Evolutionary conservation across 2,113 vertebrate genomes (phyloP).

Genomic region (Fregata magnificens): DNA sequence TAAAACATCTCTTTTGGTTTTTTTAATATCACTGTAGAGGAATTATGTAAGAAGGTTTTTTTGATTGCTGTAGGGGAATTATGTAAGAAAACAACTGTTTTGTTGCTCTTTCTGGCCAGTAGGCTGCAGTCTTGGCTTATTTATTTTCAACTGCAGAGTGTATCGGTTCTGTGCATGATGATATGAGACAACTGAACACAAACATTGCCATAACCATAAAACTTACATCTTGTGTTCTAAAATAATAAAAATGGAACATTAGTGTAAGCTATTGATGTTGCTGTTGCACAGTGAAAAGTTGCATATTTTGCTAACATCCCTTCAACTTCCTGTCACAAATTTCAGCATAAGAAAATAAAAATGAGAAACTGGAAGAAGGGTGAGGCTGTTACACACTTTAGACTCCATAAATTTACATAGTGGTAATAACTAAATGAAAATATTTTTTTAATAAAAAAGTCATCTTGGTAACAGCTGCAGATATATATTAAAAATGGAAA

Average conservation of each 20-base stretch:
- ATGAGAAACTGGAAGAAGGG: not conserved
- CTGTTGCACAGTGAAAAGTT: not conserved
- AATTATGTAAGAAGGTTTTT: not conserved
- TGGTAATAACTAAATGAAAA: not conserved
- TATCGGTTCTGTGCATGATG: not conserved
- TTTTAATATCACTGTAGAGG: not conserved
- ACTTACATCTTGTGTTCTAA: not conserved
- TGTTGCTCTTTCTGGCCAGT: not conserved
- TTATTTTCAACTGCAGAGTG: not conserved
- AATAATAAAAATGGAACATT: conserved; percentile 10
- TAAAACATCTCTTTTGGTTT: not conserved
- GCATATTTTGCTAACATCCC: not conserved
- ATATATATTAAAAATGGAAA: not conserved
- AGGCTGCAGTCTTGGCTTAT: conserved; percentile 37
- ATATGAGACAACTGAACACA: not conserved
- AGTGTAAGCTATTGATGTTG: not conserved
- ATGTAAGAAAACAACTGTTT: not conserved
- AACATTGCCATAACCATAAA: not conserved
- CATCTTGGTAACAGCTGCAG: not conserved
- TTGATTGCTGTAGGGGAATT: not conserved
- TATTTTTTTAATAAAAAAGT: not conserved
- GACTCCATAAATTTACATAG: not conserved
- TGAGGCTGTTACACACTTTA: not conserved
- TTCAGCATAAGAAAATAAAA: not conserved
- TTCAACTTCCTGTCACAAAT: not conserved